A percentile compares a stretch with the other conserved stretches of the same genome.
phyloP scores from a whole-genome alignment of 2,113 vertebrate genomes.

The Sprattus sprattus region DNA sequence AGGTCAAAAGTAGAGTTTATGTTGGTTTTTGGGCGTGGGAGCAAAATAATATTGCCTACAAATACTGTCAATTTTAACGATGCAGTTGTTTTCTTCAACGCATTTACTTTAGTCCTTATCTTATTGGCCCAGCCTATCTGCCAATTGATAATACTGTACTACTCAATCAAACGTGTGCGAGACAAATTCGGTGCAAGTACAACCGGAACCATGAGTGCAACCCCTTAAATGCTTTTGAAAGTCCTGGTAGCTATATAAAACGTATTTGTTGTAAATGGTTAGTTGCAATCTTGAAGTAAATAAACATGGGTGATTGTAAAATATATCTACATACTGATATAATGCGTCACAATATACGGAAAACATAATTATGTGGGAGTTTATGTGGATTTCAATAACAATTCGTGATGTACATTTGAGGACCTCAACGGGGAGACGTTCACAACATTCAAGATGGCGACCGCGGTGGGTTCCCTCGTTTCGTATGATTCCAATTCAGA shows the following conservation, averaged over 20 bases:
- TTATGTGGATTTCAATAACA: not conserved
- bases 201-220: not conserved
- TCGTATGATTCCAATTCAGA: slow-evolving; percentile 87
- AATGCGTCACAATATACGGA: not conserved
- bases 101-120: not conserved
- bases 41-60: not conserved
- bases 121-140: not conserved
- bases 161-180: not conserved
- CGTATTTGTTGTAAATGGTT: not conserved
- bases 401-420: slow-evolving; percentile 5
- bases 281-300: not conserved
- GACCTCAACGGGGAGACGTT: slow-evolving; percentile 52
- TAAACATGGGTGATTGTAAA: not conserved
- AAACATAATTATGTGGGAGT: not conserved
- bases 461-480: slow-evolving; percentile 77
- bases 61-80: too few relatives aligned
- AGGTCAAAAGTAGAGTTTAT: not conserved
- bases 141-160: not conserved
- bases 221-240: not conserved
- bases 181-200: not conserved
- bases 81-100: not conserved
- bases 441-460: slow-evolving; percentile 85
- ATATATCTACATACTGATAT: not conserved
- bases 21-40: not conserved
- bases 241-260: not conserved